phyloP scores from a whole-genome alignment of 2,113 vertebrate species.

The Trinectes maculatus region DNA sequence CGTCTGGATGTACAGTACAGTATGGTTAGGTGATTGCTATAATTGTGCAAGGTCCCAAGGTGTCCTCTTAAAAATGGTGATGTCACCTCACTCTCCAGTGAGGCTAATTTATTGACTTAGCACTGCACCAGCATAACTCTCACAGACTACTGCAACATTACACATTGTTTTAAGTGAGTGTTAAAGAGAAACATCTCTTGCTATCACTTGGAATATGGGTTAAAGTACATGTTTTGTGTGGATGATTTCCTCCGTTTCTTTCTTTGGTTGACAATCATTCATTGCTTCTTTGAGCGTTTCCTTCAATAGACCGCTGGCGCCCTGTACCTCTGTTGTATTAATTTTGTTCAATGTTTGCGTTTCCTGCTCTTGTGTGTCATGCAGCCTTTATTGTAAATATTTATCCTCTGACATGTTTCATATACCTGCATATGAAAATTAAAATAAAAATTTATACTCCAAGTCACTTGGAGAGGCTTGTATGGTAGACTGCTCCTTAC shows the following conservation, averaged over 20 bases:
- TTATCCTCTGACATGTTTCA: conserved; percentile 83
- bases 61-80: conserved; percentile 57
- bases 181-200: background rate
- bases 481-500: background rate
- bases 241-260: conserved; percentile 28
- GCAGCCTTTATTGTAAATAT: conserved; percentile 82
- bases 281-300: conserved; percentile 56
- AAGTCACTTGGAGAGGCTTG: conserved; percentile 41
- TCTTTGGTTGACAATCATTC: conserved; percentile 75
- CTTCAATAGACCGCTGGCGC: conserved; percentile 47
- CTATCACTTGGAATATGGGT: conserved; percentile 20
- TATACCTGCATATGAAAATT: conserved; percentile 82
- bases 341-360: conserved; percentile 68
- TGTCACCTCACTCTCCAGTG: conserved; percentile 61
- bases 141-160: conserved; percentile 28
- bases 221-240: conserved; percentile 42
- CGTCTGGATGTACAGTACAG: conserved; percentile 32
- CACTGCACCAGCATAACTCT: conserved; percentile 60
- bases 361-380: conserved; percentile 74
- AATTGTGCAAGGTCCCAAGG: conserved; percentile 34
- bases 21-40: conserved; percentile 34
- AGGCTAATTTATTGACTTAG: conserved; percentile 51
- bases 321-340: conserved; percentile 40
- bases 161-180: conserved; percentile 5
- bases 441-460: conserved; percentile 81